Conservation (phyloP, 1,140 invertebrate genomes). For the Penaeus chinensis region DNA sequence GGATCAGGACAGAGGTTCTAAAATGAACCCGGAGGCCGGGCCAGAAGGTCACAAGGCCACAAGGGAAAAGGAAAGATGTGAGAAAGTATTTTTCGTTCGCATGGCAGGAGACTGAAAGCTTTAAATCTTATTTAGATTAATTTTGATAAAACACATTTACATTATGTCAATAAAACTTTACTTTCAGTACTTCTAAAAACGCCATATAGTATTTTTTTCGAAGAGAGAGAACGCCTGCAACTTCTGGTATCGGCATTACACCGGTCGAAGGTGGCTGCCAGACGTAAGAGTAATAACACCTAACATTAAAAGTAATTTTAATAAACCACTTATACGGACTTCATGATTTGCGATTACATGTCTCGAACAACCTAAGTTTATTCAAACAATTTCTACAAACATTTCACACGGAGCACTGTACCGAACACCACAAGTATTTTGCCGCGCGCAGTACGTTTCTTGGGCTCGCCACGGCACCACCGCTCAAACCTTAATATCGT, state of each 20-base stretch:
- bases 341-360: too few relatives aligned
- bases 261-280: conserved; percentile 16
- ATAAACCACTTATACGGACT: not conserved
- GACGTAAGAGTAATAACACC: conserved; percentile 18
- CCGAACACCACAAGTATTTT: not conserved
- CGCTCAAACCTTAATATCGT: conserved; percentile 51
- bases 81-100: not conserved
- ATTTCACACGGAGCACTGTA: too few relatives aligned
- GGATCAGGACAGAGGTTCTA: conserved; percentile 18
- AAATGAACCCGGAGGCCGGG: conserved; percentile 8
- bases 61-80: not conserved
- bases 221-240: not conserved
- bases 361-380: not conserved
- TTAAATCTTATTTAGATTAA: not conserved
- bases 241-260: conserved; percentile 23
- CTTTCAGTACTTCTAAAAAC: not conserved
- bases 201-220: not conserved
- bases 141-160: not conserved
- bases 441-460: conserved; percentile 8
- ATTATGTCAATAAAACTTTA: not conserved
- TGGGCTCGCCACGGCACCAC: not conserved
- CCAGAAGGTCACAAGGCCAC: conserved; percentile 2
- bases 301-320: too few relatives aligned
- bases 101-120: not conserved
- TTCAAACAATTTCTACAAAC: too few relatives aligned